A percentile compares a stretch with the other conserved stretches of the same genome.
Evolutionary conservation across 1,140 invertebrate species (phyloP).

Genomic region (Potamilus streckersoni): DNA sequence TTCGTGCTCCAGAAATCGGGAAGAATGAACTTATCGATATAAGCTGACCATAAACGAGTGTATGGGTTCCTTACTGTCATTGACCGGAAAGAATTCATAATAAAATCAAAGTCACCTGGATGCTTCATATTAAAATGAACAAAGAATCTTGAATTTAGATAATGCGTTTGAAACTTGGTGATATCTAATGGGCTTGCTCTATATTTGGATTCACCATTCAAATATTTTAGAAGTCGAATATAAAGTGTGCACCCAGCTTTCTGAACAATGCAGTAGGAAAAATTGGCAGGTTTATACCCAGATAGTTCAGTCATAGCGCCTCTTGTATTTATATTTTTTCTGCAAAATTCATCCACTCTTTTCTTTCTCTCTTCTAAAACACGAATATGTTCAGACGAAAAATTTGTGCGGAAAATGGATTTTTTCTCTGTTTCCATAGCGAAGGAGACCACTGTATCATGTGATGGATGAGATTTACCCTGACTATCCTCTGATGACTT

Average conservation of each 20-base stretch:
- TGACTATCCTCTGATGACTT: too few relatives aligned
- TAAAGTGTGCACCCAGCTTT: constrained; percentile 20
- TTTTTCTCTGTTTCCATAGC: too few relatives aligned
- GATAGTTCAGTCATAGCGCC: neutral
- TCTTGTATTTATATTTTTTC: neutral
- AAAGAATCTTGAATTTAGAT: neutral
- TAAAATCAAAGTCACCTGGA: neutral
- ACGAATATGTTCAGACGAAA: too few relatives aligned
- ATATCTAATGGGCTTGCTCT: neutral
- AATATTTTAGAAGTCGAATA: constrained; percentile 15
- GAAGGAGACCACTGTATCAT: too few relatives aligned
- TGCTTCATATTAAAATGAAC: constrained; percentile 1
- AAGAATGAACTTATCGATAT: constrained; percentile 40
- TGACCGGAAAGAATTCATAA: constrained; percentile 4
- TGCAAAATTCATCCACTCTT: too few relatives aligned
- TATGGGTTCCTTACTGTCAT: constrained; percentile 41
- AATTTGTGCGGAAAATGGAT: too few relatives aligned
- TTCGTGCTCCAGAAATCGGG: constrained; percentile 35
- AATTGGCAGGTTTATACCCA: neutral
- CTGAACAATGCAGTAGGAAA: constrained; percentile 3
- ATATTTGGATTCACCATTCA: constrained; percentile 9
- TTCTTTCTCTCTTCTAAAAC: too few relatives aligned
- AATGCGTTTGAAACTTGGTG: constrained; percentile 9
- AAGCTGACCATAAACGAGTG: constrained; percentile 39
- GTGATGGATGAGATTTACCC: too few relatives aligned